Conservation (phyloP, 2,113 vertebrate genomes). For the Vicugna pacos region DNA sequence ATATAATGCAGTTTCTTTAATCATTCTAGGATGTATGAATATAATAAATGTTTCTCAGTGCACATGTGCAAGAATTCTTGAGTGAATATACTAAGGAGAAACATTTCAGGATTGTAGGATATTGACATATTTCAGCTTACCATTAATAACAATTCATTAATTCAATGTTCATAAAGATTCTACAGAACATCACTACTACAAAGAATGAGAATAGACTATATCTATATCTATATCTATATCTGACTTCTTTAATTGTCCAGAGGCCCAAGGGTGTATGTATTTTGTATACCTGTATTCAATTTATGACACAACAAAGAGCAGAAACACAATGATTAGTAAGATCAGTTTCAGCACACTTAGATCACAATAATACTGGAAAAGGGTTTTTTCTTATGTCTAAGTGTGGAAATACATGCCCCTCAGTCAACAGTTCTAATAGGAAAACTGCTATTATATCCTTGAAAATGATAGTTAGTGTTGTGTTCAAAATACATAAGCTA, state of each 20-base stretch:
- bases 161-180: neutral
- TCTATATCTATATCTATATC: neutral
- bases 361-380: neutral
- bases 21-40: neutral
- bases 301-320: neutral
- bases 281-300: neutral
- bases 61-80: neutral
- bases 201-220: neutral
- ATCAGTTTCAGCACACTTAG: neutral
- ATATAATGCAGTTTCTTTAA: neutral
- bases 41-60: neutral
- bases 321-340: neutral
- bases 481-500: neutral
- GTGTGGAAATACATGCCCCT: neutral
- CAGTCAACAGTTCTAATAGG: neutral
- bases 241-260: neutral
- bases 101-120: neutral
- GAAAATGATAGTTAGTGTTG: neutral
- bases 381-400: neutral
- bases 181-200: neutral
- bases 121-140: neutral
- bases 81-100: neutral
- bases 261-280: neutral
- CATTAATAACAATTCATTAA: neutral
- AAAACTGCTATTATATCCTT: neutral